Base-by-base conservation (phyloP, 2,888 invertebrate species). In the Lamproptera curius region DNA sequence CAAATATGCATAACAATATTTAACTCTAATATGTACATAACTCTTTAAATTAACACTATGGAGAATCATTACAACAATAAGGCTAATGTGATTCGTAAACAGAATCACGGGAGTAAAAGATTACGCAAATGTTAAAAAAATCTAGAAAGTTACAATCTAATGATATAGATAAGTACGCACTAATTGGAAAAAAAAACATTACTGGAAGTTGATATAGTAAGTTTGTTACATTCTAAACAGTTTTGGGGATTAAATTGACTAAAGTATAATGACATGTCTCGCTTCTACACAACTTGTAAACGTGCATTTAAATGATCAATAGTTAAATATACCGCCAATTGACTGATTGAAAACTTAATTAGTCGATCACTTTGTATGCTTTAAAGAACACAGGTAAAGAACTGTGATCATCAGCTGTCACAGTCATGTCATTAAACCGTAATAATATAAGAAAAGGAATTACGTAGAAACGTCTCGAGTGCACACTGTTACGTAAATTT, bases 1-100 rank as follows among this genome's bases (percentile, higher is more conserved):
- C 20, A 20, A 3, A 55, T 55, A 53, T 56, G 69, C 52, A 59
- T 70, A 67, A 73, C 63, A 68, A 61, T 69, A 67, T 69, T 68
- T 74, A 79, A 61, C 61, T 70, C 81, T 83, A 83, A 78, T 83
- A 83, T 83, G 70, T 83, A 83, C 83, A 83, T 73, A 74, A 76
- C 63, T 64, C 64, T 67, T n/a, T 69, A 67, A 61, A 64, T 56
- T 61, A 63, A 58, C 54, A 51, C 53, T 52, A 53, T 46, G 35
- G 46, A 42, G 34, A 47, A 40, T 46, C 28, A 26, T 39, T 39
- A 38, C 37, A 31, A 26, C 42, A 33, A 40, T 34, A 43, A 40
- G 38, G 37, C 39, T 43, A 46, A 46, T 39, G 38, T 31, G 28
- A 34, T 34, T 45, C 38, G 8, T 43, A 11, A 26, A 44, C 23